Evolutionary conservation across 1,140 invertebrate species (phyloP), one percentile per base, ranked within the genome.

Genomic region (Drosophila aff.): DNA sequence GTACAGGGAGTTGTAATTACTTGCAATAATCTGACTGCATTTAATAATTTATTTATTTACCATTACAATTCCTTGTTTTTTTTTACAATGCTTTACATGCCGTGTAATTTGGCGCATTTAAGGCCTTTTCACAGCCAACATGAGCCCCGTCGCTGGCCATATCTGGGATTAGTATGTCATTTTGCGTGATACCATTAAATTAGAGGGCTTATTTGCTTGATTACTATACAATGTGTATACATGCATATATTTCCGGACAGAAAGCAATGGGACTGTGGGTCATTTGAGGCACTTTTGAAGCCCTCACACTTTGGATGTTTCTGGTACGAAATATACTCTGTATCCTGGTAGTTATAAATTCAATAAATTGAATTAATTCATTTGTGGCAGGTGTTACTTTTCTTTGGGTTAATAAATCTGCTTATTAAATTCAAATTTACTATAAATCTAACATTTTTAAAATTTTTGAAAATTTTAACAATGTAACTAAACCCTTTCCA

Each of bases 191-290:
- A 5, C 31, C 50, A 53, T 36, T 21, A 53, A 53, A 53, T 53
- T 36, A 53, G 50, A 52, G 50, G 50, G 50, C 50, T 53, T 53
- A 36, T 36, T 53, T 21, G 50, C 31, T 53, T 53, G 50, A 53
- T 53, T 53, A 33, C 7, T n/a, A 50, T 15, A 47, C 46, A 7
- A 23, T 21, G 26, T 23, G 13, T 23, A 15, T 26, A 46, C 15
- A 23, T 23, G 13, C 4, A 46, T 23, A 5, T 16, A 44, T 23
- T 46, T 46, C 11, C 21, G 44, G 13, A 26, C 7, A 16, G 21
- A 7, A 46, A 16, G 13, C 15, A 47, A 47, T 47, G 49, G 16
- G 18, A 11, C 4, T 21, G 18, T 21, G 18, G 43, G 18, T 46
- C 10, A 5, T 21, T 46, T 23, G 0, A 3, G 21, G 16, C 9